Evolutionary conservation across 2,888 invertebrate genomes (phyloP).

Genomic region (Argyresthia goedartella): DNA sequence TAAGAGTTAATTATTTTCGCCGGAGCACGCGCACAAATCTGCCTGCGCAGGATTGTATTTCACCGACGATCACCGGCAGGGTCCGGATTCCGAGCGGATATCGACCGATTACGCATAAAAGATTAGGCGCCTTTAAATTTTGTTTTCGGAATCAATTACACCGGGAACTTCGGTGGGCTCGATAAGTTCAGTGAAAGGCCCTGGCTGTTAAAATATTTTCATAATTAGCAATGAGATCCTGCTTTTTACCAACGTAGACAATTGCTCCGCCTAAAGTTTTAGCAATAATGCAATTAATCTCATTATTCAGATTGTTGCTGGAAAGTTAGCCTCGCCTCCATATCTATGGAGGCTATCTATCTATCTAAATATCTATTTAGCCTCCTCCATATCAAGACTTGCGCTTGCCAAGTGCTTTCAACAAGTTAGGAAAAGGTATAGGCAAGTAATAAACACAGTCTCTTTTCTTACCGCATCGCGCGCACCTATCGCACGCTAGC

Average conservation of each 20-base stretch:
- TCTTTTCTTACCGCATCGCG: slow-evolving; percentile 2
- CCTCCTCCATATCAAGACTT: too few relatives aligned
- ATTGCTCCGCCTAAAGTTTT: too few relatives aligned
- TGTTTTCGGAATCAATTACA: slow-evolving; percentile 1
- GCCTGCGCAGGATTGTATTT: slow-evolving; percentile 26
- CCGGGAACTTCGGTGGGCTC: not conserved
- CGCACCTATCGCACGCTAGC: slow-evolving; percentile 4
- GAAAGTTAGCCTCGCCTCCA: too few relatives aligned
- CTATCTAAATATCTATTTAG: too few relatives aligned
- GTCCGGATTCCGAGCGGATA: slow-evolving; percentile 18
- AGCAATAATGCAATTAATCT: too few relatives aligned
- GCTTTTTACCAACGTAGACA: not conserved
- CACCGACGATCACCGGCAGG: slow-evolving; percentile 29
- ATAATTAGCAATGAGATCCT: not conserved
- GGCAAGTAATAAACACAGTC: not conserved
- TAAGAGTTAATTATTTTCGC: slow-evolving; percentile 40
- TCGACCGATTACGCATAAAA: slow-evolving; percentile 2
- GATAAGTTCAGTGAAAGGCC: too few relatives aligned
- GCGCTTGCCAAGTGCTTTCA: too few relatives aligned
- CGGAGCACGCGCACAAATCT: slow-evolving; percentile 30
- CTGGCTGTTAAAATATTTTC: too few relatives aligned
- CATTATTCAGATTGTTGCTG: too few relatives aligned
- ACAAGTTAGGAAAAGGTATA: too few relatives aligned
- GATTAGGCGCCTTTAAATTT: slow-evolving; percentile 7
- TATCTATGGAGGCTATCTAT: too few relatives aligned